phyloP scores from a whole-genome alignment of 2,113 vertebrate species.

The Salvelinus sp. region DNA sequence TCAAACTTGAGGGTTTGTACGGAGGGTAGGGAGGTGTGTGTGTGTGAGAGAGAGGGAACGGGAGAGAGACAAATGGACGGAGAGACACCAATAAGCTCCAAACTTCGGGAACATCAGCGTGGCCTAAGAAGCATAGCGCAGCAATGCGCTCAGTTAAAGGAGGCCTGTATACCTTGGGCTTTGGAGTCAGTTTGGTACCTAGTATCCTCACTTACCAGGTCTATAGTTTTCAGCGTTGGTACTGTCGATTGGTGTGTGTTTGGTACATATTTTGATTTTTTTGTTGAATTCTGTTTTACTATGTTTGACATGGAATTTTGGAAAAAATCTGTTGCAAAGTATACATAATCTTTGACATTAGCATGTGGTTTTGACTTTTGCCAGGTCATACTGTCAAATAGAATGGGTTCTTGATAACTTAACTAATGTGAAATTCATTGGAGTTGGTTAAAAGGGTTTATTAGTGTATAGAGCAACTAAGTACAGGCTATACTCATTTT shows the following conservation, averaged over 20 bases:
- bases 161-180: not conserved
- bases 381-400: too few relatives aligned
- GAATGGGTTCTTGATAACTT: too few relatives aligned
- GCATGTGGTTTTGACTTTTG: too few relatives aligned
- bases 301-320: too few relatives aligned
- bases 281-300: too few relatives aligned
- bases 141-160: conserved; percentile 31
- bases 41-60: conserved; percentile 9
- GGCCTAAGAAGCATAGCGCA: conserved; percentile 41
- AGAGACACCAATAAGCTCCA: conserved; percentile 22
- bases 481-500: too few relatives aligned
- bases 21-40: conserved; percentile 64
- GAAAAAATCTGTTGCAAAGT: too few relatives aligned
- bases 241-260: conserved; percentile 10
- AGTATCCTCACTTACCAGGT: not conserved
- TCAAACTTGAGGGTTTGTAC: conserved; percentile 79
- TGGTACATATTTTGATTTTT: not conserved
- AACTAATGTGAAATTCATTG: too few relatives aligned
- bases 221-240: conserved; percentile 23
- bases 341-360: too few relatives aligned
- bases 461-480: too few relatives aligned
- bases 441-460: too few relatives aligned
- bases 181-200: not conserved
- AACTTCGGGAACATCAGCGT: conserved; percentile 23
- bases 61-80: conserved; percentile 5